These are phyloP conservation scores for Albula glossodonta DNA, from an alignment of 2,113 vertebrate species.

Conservation along the genomic window DNA sequence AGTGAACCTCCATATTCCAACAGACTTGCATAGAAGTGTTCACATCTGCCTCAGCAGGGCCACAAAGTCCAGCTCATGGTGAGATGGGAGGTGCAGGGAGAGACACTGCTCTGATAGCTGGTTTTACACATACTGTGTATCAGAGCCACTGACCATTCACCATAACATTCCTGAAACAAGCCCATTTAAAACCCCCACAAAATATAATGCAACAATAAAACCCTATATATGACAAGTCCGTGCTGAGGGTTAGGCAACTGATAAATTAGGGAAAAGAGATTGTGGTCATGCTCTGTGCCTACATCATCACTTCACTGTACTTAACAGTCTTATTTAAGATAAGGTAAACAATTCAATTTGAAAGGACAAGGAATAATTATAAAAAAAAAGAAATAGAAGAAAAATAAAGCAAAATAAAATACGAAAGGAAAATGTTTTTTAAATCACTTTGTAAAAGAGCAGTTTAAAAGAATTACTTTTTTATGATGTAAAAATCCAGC, in stretches of 20 bases:
- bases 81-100: background rate
- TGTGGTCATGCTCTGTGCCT: too few relatives aligned
- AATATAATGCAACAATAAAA: background rate
- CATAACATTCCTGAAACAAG: background rate
- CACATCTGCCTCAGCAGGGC: background rate
- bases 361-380: too few relatives aligned
- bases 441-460: too few relatives aligned
- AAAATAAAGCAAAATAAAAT: too few relatives aligned
- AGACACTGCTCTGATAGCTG: background rate
- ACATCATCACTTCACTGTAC: too few relatives aligned
- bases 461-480: too few relatives aligned
- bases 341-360: too few relatives aligned
- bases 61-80: background rate
- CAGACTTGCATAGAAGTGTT: background rate
- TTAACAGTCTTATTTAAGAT: too few relatives aligned
- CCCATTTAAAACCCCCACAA: background rate
- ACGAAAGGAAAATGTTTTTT: too few relatives aligned
- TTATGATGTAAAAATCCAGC: background rate
- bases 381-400: too few relatives aligned
- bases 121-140: background rate
- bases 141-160: background rate
- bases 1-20: background rate
- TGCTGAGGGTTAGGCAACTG: background rate
- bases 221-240: background rate
- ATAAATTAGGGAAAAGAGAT: background rate